Evolutionary conservation across 2,888 invertebrate species (phyloP), one percentile per base, ranked within the genome.

Genomic region (Anorthoa munda): DNA sequence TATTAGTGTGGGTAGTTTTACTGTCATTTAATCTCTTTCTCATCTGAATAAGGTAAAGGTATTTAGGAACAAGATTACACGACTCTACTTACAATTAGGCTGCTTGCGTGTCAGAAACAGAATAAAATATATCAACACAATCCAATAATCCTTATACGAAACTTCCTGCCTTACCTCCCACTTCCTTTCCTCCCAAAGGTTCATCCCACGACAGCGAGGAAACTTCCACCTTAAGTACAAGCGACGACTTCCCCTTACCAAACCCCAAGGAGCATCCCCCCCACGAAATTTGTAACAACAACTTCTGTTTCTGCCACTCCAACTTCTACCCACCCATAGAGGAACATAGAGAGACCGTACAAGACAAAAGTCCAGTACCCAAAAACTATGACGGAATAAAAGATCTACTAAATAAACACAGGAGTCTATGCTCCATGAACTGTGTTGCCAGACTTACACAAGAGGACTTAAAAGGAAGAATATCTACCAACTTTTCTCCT

Each of bases 361-460:
- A 56, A 21, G 21, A 2, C 0, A 15, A 55, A 5, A 56, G 5
- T 9, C 63, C 59, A 2, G 1, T 18, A 59, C 78, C 26, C 3
- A 65, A 78, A 67, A 31, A 56, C 2, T 68, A 18, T 9, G 77
- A 74, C 17, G 59, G 13, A 3, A 7, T 78, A 17, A 81, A 73
- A 53, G 56, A 75, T 9, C 3, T 71, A 0, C 26, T 61, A 4
- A 73, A 56, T 15, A 73, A 65, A 46, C 77, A 86, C 48, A 86
- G 77, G 39, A 93, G 93, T 73, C 48, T 93, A 4, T 93, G 92
- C 72, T 93, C 93, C 7, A 91, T 93, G 90, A 88, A 92, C 61
- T 93, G 91, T 77, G 75, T 91, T 0, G 86, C 87, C 9, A 87
- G 83, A 39, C 66, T 76, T 3, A 75, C 72, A 0, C 77, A 79